Conservation (phyloP, 92 coral and sea anemone species). For the Pocillopora grandis region DNA sequence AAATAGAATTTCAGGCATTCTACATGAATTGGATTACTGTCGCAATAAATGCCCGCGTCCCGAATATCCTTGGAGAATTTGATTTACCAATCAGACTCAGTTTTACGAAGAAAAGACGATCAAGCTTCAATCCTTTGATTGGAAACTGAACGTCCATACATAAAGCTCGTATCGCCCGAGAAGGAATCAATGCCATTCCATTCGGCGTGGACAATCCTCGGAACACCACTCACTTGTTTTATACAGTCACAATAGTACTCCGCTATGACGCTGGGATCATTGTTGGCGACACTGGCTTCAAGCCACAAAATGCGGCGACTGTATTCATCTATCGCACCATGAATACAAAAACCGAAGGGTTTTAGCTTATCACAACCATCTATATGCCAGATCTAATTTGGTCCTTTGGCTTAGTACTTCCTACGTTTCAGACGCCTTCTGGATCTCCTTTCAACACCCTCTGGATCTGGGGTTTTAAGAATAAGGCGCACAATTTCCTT, state of each 20-base stretch:
- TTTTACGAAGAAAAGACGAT: conserved; percentile 42
- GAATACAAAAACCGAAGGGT: conserved; percentile 17
- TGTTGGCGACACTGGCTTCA: conserved; percentile 5
- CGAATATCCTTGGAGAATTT: conserved; percentile 39
- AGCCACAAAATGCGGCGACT: conserved; percentile 22
- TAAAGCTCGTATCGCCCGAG: conserved; percentile 38
- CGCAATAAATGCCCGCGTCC: conserved; percentile 21
- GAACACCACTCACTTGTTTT: background rate
- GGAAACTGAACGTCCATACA: conserved; percentile 50
- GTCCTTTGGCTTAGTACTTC: conserved; percentile 16
- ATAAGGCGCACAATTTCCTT: conserved; percentile 12
- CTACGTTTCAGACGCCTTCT: conserved; percentile 1
- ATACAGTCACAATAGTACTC: background rate
- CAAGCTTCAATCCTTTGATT: conserved; percentile 59
- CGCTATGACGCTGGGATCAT: conserved; percentile 4
- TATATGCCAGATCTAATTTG: conserved; percentile 14
- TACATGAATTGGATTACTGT: conserved; percentile 6
- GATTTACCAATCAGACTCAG: conserved; percentile 51
- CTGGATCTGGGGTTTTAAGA: conserved; percentile 28
- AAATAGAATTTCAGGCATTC: conserved; percentile 30
- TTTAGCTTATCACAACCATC: conserved; percentile 10
- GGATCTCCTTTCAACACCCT: background rate
- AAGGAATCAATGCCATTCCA: conserved; percentile 3
- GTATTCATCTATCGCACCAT: conserved; percentile 8
- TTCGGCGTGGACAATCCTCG: conserved; percentile 16